Conservation (phyloP, 2,113 vertebrate species). For the Menidia beryllina region DNA sequence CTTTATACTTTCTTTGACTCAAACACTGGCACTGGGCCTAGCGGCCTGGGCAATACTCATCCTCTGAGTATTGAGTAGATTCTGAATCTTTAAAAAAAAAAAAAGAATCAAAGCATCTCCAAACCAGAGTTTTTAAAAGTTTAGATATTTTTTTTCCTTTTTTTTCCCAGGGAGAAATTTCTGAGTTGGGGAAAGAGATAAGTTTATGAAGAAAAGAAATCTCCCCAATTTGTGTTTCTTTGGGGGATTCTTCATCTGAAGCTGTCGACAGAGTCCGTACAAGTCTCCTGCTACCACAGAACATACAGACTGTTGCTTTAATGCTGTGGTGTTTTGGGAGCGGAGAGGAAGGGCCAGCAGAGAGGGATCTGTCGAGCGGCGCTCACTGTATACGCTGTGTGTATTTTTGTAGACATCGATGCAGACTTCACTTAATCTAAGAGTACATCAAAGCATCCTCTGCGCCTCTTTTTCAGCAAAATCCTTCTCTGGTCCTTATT, state of each 20-base stretch:
- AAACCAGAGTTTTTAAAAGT: slow-evolving; percentile 69
- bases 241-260: slow-evolving; percentile 78
- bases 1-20: slow-evolving; percentile 31
- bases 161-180: slow-evolving; percentile 40
- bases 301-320: slow-evolving; percentile 73
- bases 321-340: slow-evolving; percentile 77
- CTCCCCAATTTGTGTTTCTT: slow-evolving; percentile 71
- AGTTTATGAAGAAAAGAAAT: slow-evolving; percentile 43
- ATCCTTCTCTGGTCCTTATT: slow-evolving; percentile 82
- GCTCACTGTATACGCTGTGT: slow-evolving; percentile 64
- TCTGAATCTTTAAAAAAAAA: slow-evolving; percentile 48
- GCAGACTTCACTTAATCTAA: slow-evolving; percentile 83
- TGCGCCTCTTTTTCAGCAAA: slow-evolving; percentile 74
- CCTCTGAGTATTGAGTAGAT: slow-evolving; percentile 61
- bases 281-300: slow-evolving; percentile 72
- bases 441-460: slow-evolving; percentile 84
- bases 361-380: slow-evolving; percentile 65
- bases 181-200: slow-evolving; percentile 47
- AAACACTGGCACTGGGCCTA: slow-evolving; percentile 27
- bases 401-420: slow-evolving; percentile 81
- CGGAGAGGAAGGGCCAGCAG: slow-evolving; percentile 68
- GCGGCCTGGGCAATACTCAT: slow-evolving; percentile 19
- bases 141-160: slow-evolving; percentile 47
- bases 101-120: slow-evolving; percentile 57
- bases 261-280: slow-evolving; percentile 77